phyloP scores from a whole-genome alignment of 2,797 vertebrate genomes.

The Silurus aristotelis region DNA sequence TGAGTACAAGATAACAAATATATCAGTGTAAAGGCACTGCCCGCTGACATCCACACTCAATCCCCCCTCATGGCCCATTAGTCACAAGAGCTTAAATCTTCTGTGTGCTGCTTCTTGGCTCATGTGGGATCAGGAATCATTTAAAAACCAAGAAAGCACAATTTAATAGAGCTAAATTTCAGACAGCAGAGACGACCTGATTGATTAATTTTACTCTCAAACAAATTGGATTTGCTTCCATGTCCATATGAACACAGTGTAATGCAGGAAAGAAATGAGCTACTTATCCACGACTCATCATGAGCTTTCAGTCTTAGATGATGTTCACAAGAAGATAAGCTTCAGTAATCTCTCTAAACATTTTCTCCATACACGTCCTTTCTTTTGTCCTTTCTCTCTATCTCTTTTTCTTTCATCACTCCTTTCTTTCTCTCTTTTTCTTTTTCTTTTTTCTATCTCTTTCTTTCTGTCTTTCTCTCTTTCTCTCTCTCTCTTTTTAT shows the following conservation, averaged over 20 bases:
- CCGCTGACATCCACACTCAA: background rate
- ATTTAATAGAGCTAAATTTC: background rate
- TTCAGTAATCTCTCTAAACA: background rate
- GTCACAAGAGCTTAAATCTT: slow-evolving; percentile 3
- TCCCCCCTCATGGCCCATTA: slow-evolving; percentile 5
- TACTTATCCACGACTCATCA: background rate
- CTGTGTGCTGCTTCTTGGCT: slow-evolving; percentile 2
- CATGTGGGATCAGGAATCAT: background rate
- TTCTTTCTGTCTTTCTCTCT: too few species aligned
- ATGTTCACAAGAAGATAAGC: background rate
- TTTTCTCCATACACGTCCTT: background rate
- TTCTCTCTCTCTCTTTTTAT: too few species aligned
- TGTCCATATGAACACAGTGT: background rate
- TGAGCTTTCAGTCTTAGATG: background rate
- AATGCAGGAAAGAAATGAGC: background rate
- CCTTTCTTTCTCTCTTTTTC: too few species aligned
- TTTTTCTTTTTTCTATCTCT: too few species aligned
- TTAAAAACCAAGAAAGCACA: background rate
- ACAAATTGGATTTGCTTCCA: background rate
- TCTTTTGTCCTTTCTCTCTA: too few species aligned
- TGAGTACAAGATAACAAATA: slow-evolving; percentile 23
- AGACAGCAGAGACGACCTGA: background rate
- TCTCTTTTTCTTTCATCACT: too few species aligned
- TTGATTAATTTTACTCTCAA: background rate
- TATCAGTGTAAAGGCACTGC: background rate